Conservation (phyloP, 2,797 vertebrate genomes). For the Onychomys leucogaster region DNA sequence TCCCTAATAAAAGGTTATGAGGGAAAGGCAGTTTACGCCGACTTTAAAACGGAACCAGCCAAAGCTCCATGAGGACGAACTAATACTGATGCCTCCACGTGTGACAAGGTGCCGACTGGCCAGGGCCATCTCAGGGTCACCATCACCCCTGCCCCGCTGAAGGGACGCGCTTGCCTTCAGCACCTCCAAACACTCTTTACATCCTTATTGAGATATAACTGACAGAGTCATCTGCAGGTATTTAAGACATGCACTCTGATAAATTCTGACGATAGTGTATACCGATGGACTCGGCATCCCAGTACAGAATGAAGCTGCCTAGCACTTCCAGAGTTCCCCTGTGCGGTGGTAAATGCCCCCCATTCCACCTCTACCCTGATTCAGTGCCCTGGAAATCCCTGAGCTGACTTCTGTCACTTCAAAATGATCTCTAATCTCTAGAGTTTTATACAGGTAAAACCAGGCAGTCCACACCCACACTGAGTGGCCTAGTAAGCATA, state of each 20-base stretch:
- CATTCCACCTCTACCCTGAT: background rate
- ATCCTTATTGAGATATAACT: too few relatives aligned
- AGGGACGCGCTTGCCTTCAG: background rate
- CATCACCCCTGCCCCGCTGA: background rate
- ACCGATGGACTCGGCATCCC: background rate
- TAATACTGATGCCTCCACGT: background rate
- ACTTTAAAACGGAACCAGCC: background rate
- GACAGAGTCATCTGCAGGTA: background rate
- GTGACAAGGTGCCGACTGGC: background rate
- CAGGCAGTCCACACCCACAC: background rate
- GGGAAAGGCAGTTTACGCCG: background rate
- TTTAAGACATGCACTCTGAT: background rate
- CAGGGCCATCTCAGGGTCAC: background rate
- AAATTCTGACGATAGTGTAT: background rate
- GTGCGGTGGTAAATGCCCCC: background rate
- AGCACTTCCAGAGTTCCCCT: background rate
- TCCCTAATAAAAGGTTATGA: background rate
- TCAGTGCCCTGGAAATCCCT: background rate
- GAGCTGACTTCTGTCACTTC: background rate
- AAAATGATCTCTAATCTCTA: background rate
- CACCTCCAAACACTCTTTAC: background rate
- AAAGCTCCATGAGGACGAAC: background rate
- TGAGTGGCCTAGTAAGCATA: background rate
- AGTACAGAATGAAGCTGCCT: background rate
- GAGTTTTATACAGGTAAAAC: background rate